A percentile compares a stretch with the other conserved stretches of the same genome.
phyloP scores from a whole-genome alignment of 2,797 vertebrate genomes.

The Aulostomus chinensis region DNA sequence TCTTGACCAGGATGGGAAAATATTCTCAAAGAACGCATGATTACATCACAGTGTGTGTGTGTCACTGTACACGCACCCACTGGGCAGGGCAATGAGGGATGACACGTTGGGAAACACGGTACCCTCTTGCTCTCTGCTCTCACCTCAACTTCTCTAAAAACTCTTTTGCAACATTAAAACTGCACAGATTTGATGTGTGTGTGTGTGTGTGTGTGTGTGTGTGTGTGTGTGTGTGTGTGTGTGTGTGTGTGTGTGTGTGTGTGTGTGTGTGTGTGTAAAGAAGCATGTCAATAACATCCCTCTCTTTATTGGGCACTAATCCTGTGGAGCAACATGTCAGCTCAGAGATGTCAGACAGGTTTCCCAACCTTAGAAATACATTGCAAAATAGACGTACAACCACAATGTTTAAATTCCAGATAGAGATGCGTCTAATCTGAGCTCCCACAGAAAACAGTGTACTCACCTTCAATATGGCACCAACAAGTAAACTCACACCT shows the following conservation, averaged over 20 bases:
- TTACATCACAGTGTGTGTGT: constrained; percentile 10
- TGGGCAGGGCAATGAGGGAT: constrained; percentile 19
- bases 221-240: not conserved
- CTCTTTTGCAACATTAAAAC: constrained; percentile 17
- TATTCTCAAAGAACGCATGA: constrained; percentile 13
- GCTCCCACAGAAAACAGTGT: constrained; percentile 9
- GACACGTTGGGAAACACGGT: constrained; percentile 44
- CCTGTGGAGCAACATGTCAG: constrained; percentile 20
- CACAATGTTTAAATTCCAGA: too few species aligned
- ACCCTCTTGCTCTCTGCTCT: constrained; percentile 7
- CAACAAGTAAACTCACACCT: constrained; percentile 41
- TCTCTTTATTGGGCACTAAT: constrained; percentile 31
- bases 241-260: not conserved
- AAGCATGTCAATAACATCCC: constrained; percentile 1
- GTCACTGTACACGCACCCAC: constrained; percentile 9
- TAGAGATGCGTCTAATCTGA: too few species aligned
- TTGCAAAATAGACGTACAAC: constrained; percentile 19
- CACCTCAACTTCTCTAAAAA: constrained; percentile 12
- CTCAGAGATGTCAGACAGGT: constrained; percentile 53
- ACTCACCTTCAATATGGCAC: constrained; percentile 60
- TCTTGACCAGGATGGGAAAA: constrained; percentile 27
- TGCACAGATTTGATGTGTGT: constrained; percentile 10
- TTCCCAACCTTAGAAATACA: constrained; percentile 35
- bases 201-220: not conserved
- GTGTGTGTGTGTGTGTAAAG: not conserved